Evolutionary conservation across 2,797 vertebrate genomes (phyloP).

Genomic region (Fundulus diaphanus): DNA sequence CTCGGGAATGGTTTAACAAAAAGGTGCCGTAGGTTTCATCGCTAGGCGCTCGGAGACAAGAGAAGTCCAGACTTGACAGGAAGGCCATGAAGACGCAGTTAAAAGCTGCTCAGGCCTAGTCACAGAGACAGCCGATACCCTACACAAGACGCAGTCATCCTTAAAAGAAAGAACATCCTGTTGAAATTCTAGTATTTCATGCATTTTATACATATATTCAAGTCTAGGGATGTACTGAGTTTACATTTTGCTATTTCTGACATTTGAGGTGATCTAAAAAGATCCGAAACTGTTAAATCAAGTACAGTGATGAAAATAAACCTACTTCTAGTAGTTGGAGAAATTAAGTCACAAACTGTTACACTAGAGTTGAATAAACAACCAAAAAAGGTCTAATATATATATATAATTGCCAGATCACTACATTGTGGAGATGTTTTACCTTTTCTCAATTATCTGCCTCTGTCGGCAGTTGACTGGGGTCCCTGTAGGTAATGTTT

Average conservation of each 20-base stretch:
- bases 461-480: neutral
- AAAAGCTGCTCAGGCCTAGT: conserved; percentile 62
- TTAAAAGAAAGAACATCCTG: neutral
- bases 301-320: neutral
- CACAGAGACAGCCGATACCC: neutral
- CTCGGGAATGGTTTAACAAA: conserved; percentile 72
- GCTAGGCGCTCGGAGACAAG: conserved; percentile 70
- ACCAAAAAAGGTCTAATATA: neutral
- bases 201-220: too few species aligned
- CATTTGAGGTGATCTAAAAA: too few species aligned
- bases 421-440: neutral
- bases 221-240: neutral
- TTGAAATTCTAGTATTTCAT: neutral
- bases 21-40: conserved; percentile 67
- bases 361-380: neutral
- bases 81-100: conserved; percentile 77
- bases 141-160: neutral
- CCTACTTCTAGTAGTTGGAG: neutral
- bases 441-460: neutral
- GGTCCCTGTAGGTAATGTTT: neutral
- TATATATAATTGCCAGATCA: too few species aligned
- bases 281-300: neutral
- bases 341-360: neutral
- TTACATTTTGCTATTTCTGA: neutral
- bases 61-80: conserved; percentile 73